phyloP scores from a whole-genome alignment of 2,113 vertebrate genomes.

The Syngnathus floridae region DNA sequence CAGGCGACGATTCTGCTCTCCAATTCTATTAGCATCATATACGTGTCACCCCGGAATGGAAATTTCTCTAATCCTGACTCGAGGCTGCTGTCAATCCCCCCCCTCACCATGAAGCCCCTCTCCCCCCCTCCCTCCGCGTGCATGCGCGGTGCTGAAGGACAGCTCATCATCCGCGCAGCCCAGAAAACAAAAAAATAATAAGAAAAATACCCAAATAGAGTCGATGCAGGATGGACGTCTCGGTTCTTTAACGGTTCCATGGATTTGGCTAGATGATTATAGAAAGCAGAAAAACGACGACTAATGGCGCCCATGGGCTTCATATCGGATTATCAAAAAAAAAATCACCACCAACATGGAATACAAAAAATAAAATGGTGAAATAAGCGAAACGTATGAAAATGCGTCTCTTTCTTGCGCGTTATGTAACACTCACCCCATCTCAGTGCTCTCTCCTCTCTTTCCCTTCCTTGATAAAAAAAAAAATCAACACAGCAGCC shows the following conservation, averaged over 20 bases:
- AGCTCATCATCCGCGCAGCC: constrained; percentile 31
- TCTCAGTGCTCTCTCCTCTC: constrained; percentile 43
- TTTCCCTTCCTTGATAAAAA: constrained; percentile 8
- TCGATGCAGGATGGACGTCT: constrained; percentile 5
- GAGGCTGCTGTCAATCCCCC: constrained; percentile 57
- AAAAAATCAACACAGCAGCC: background rate
- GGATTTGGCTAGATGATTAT: constrained; percentile 4
- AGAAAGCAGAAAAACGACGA: constrained; percentile 17
- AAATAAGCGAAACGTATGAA: background rate
- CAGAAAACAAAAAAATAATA: background rate
- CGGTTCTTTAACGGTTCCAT: background rate
- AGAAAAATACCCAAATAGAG: constrained; percentile 22
- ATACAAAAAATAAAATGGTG: background rate
- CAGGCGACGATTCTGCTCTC: constrained; percentile 43
- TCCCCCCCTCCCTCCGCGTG: background rate
- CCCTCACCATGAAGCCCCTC: background rate
- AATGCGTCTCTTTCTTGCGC: background rate
- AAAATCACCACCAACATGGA: background rate
- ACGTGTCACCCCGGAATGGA: constrained; percentile 53
- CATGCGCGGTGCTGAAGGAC: constrained; percentile 65
- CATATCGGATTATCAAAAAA: constrained; percentile 6
- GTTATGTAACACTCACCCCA: constrained; percentile 73
- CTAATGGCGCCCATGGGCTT: constrained; percentile 18
- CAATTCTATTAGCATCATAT: constrained; percentile 53
- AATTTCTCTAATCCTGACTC: constrained; percentile 61